Conservation (phyloP, 2,888 invertebrate species). For the Bhutanitis thaidina region DNA sequence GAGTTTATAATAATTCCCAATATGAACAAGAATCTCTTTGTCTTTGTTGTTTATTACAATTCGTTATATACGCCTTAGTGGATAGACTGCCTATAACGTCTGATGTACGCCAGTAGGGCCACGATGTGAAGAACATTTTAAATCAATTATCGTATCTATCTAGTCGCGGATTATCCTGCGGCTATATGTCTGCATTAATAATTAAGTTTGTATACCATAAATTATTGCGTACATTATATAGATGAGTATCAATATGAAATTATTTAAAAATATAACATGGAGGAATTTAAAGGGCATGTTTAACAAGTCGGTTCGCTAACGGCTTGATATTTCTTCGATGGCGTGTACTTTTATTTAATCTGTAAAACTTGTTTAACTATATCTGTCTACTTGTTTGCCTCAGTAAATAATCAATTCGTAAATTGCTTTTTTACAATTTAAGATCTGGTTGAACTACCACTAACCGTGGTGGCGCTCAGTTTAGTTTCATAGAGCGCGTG, state of each 20-base stretch:
- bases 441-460: neutral
- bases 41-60: too few species aligned
- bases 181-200: constrained; percentile 10
- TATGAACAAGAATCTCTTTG: too few species aligned
- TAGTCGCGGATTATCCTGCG: constrained; percentile 7
- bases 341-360: constrained; percentile 1
- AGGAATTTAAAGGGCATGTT: constrained; percentile 1
- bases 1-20: too few species aligned
- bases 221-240: constrained; percentile 7
- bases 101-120: neutral
- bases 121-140: constrained; percentile 3
- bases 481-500: too few species aligned
- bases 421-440: neutral
- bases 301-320: neutral
- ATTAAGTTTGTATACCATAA: constrained; percentile 7
- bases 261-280: constrained; percentile 3
- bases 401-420: neutral
- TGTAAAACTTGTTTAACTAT: neutral
- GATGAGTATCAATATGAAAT: constrained; percentile 10
- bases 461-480: too few species aligned
- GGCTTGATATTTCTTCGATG: neutral
- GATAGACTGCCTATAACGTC: neutral
- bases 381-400: constrained; percentile 6
- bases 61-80: neutral
- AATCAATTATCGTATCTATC: constrained; percentile 15